These are phyloP conservation scores for Corythornis vintsioides DNA, from an alignment of 2,113 vertebrate species.

Conservation along the genomic window DNA sequence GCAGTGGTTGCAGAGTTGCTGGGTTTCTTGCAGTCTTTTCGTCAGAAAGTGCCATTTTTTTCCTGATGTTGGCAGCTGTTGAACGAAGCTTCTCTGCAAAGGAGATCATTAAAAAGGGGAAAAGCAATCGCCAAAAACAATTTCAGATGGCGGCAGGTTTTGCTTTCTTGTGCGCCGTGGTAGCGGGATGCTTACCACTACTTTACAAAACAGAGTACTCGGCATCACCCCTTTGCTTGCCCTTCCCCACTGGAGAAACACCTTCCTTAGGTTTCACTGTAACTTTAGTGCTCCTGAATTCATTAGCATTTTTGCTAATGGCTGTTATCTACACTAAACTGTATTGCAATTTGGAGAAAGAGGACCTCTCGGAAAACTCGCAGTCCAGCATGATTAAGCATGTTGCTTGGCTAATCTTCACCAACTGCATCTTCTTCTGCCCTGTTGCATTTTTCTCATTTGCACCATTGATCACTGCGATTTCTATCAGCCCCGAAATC, in stretches of 20 bases:
- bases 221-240: conserved; percentile 91
- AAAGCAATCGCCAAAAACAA: conserved; percentile 72
- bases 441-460: conserved; percentile 97
- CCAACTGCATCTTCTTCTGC: conserved; percentile 98
- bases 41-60: conserved; percentile 90
- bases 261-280: conserved; percentile 89
- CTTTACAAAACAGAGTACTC: conserved; percentile 81
- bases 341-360: conserved; percentile 93
- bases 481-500: conserved; percentile 91
- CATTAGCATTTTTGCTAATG: conserved; percentile 91
- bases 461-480: conserved; percentile 86
- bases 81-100: conserved; percentile 89
- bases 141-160: conserved; percentile 81
- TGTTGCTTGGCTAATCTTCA: conserved; percentile 97
- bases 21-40: conserved; percentile 93
- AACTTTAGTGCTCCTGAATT: conserved; percentile 91
- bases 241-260: conserved; percentile 88
- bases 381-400: conserved; percentile 90
- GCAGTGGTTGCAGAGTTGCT: conserved; percentile 87
- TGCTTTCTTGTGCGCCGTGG: conserved; percentile 81
- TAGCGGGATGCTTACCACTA: conserved; percentile 86
- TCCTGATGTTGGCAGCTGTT: conserved; percentile 87
- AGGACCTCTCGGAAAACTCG: conserved; percentile 87
- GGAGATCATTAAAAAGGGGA: conserved; percentile 84
- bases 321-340: conserved; percentile 93